Percentiles rank a stretch among this genome's conserved stretches.
phyloP scores from a whole-genome alignment of 2,888 invertebrate genomes.

The Melanostoma scalare region DNA sequence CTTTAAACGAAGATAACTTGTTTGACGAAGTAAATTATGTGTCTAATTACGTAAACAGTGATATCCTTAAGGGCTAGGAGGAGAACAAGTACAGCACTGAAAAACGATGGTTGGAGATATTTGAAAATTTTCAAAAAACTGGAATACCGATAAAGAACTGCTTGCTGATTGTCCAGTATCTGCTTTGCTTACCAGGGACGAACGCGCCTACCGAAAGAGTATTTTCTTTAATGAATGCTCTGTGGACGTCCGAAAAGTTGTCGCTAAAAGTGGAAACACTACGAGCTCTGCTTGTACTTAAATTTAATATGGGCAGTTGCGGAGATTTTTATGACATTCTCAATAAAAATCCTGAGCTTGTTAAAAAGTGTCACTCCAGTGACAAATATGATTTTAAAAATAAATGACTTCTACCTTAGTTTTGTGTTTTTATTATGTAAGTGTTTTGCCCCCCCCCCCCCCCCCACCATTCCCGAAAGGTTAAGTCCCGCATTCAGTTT shows the following conservation, averaged over 20 bases:
- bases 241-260: constrained; percentile 11
- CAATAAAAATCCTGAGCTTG: no score
- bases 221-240: constrained; percentile 35
- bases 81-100: background rate
- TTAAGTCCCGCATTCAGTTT: no score
- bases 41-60: background rate
- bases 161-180: constrained; percentile 16
- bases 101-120: constrained; percentile 31
- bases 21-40: constrained; percentile 14
- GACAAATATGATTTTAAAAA: no score
- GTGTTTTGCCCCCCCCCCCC: no score
- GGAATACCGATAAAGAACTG: constrained; percentile 12
- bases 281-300: background rate
- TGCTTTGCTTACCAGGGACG: constrained; percentile 37
- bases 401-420: no score
- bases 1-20: constrained; percentile 7
- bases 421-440: no score
- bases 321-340: no score
- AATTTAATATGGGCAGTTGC: no score
- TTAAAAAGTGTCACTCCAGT: no score
- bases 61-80: background rate
- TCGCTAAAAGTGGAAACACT: no score
- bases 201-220: constrained; percentile 28
- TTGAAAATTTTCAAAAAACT: constrained; percentile 17
- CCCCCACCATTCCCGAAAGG: no score